Base-by-base conservation (phyloP, 2,113 vertebrate species). In the Hiodon tergisus region DNA sequence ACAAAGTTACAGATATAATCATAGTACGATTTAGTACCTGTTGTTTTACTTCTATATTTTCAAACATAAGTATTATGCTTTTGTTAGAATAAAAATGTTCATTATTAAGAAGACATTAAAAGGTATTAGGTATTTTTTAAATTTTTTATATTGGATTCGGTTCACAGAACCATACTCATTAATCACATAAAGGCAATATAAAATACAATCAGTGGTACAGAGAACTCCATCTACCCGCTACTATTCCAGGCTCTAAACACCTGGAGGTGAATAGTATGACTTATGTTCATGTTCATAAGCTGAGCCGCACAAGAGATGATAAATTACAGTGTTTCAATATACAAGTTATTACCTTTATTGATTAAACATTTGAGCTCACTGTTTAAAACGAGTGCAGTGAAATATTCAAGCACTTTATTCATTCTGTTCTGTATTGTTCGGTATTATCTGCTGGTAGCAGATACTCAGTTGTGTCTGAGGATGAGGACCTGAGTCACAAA, bases 31-130 rank as follows among this genome's bases (percentile, higher is more conserved):
- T 69, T 51, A 5, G 51, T 17, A 11, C 47, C 50, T 72, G n/a
- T 60, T 72, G 31, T 72, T 72, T 72, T 17, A 47, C 70, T 60
- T 60, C 47, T 7, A 1, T 13, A 47, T 59, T 31, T 60, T 13
- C 31, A 59, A 17, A 71, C 31, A 16, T 46, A 71, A 60, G 59
- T 59, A 72, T 72, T 59, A 57, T 60, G 17, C 57, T 57, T 8
- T 31, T 67, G 51, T 5, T 47, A 54, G 16, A 17, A 54, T 14
- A 75, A 76, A 4, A 76, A 5, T 57, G 46, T 7, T 53, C 75
- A 78, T 80, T 82, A 81, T 86, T 87, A 77, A 82, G 75, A 78
- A 83, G 78, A 65, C 31, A 31, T 31, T 31, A 31, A 31, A 31
- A 31, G 31, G 31, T 31, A 31, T 31, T 31, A 2, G 31, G 31